A percentile compares a stretch with the other conserved stretches of the same genome.
These are phyloP conservation scores for Hippoglossus hippoglossus DNA, from an alignment of 2,797 vertebrate species.

Conservation along the genomic window DNA sequence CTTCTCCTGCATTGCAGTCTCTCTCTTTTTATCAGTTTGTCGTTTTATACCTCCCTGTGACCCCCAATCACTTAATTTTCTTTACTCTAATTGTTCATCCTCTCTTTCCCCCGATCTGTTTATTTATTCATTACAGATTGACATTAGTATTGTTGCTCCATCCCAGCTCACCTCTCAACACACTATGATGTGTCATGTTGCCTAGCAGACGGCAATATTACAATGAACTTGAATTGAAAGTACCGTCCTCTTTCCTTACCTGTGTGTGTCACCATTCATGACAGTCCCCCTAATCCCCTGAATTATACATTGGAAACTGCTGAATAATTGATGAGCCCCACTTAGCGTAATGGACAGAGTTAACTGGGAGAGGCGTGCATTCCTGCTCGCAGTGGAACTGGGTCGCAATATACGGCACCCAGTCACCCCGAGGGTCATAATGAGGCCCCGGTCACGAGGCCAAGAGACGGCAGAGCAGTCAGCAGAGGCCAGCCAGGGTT, in stretches of 20 bases:
- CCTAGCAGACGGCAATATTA: slow-evolving; percentile 23
- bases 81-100: neutral
- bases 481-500: slow-evolving; percentile 68
- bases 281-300: slow-evolving; percentile 56
- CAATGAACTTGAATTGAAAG: slow-evolving; percentile 28
- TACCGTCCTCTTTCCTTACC: slow-evolving; percentile 46
- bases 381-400: slow-evolving; percentile 57
- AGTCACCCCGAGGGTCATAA: slow-evolving; percentile 59
- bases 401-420: slow-evolving; percentile 57
- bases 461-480: slow-evolving; percentile 34
- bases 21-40: slow-evolving; percentile 5
- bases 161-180: neutral
- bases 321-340: slow-evolving; percentile 78
- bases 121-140: slow-evolving; percentile 31
- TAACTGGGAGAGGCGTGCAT: slow-evolving; percentile 66
- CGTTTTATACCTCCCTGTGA: neutral
- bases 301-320: slow-evolving; percentile 74
- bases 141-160: slow-evolving; percentile 15
- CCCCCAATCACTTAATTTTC: neutral
- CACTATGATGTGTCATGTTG: neutral
- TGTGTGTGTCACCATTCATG: slow-evolving; percentile 67
- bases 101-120: neutral
- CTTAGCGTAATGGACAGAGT: slow-evolving; percentile 83
- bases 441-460: slow-evolving; percentile 54
- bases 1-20: neutral